Base-by-base conservation (phyloP, 2,113 vertebrate genomes). In the Psittacula cyanocephala region DNA sequence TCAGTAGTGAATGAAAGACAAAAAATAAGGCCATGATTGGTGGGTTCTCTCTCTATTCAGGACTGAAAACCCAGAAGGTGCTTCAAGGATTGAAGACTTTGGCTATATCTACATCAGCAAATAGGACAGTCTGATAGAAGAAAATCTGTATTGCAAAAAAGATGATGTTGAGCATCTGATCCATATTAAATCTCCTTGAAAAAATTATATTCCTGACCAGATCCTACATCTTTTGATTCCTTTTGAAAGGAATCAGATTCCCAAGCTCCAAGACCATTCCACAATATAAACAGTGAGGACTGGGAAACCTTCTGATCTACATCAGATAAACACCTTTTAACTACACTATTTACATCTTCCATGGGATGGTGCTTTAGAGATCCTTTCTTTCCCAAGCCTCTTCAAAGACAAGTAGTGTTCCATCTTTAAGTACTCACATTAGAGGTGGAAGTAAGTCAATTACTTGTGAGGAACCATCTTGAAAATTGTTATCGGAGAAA, bases 341-440 rank as follows among this genome's bases (percentile, higher is more conserved):
- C 41, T 75, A 82, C 8, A 19, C 6, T 68, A 49, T 33, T 90
- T 84, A 77, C 4, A 74, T 27, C 16, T 53, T 84, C 27, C 44
- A 1, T 35, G 9, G 0, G 1, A 50, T 23, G 3, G 9, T 55
- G 12, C 18, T 65, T 89, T 86, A 1, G 3, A 16, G 25, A 55
- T 70, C 35, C 35, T 25, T 70, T 70, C 23, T 80, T 91, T 69
- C 17, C 50, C 19, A 80, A 70, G 19, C 9, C 3, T 86, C 17
- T 89, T 89, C 46, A 87, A 83, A 86, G 47, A 76, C n/a, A 60
- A 81, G 33, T 15, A 79, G 29, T 47, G 17, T 47, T 81, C 19
- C 41, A 31, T 43, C 22, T 55, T 68, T 59, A 60, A 46, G 13
- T 37, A 41, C 7, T 69, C 15, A 35, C 15, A 35, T 2, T 27